Conservation (phyloP, 2,888 invertebrate genomes). For the Labia minor region DNA sequence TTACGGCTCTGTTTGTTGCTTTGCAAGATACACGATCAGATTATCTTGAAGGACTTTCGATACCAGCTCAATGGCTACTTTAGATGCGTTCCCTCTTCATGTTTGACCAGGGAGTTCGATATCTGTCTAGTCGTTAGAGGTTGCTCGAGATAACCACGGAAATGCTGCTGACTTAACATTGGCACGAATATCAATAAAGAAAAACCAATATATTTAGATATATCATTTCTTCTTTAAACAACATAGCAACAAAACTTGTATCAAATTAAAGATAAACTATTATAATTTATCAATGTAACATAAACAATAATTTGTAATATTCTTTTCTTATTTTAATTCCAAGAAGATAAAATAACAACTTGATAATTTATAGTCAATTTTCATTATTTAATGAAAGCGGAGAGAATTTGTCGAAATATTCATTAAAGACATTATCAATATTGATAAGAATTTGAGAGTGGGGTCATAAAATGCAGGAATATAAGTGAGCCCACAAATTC, state of each 20-base stretch:
- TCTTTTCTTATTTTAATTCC: no score
- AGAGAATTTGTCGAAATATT: not conserved
- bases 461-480: not conserved
- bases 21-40: not conserved
- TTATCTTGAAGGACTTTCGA: constrained; percentile 3
- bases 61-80: constrained; percentile 13
- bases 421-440: not conserved
- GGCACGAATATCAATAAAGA: not conserved
- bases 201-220: no score
- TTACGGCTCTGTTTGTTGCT: constrained; percentile 5
- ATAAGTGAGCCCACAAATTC: not conserved
- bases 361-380: no score
- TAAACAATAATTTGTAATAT: no score
- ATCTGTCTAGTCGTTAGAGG: not conserved
- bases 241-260: no score
- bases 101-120: constrained; percentile 1
- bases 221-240: no score
- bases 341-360: no score
- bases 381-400: no score
- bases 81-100: constrained; percentile 13
- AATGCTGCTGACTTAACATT: not conserved
- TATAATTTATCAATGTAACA: no score
- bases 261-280: no score
- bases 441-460: not conserved
- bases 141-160: not conserved